phyloP scores from a whole-genome alignment of 2,113 vertebrate genomes.

The Nipponia nippon region DNA sequence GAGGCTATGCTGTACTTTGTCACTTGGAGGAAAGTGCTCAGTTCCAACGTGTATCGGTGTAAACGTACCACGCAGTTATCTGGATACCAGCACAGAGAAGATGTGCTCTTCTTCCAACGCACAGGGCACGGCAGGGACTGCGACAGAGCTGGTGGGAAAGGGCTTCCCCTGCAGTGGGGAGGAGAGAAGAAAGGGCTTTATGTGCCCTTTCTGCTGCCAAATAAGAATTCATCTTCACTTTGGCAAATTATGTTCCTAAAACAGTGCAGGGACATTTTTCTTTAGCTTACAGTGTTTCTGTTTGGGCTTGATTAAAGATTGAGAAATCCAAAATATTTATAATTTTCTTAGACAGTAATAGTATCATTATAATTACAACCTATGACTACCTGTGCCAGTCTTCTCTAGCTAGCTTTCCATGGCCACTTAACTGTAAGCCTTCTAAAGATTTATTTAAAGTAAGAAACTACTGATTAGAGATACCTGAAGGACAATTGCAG shows the following conservation, averaged over 20 bases:
- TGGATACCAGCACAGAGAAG: fast-evolving
- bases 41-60: background rate
- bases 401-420: background rate
- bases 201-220: background rate
- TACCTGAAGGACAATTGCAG: background rate
- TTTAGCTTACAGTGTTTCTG: background rate
- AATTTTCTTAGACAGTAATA: background rate
- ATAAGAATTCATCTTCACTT: background rate
- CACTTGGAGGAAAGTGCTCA: background rate
- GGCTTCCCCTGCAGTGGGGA: background rate
- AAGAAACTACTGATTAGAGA: background rate
- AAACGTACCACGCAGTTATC: fast-evolving
- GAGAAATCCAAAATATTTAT: background rate
- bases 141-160: background rate
- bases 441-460: background rate
- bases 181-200: background rate
- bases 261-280: background rate
- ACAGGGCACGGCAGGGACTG: background rate
- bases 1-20: background rate
- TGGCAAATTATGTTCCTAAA: background rate
- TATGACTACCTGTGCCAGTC: background rate
- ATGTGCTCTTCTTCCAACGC: background rate
- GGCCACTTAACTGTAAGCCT: background rate
- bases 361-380: background rate
- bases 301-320: background rate